Evolutionary conservation across 1,140 invertebrate species (phyloP).

Genomic region (Leptopilina clavipes): DNA sequence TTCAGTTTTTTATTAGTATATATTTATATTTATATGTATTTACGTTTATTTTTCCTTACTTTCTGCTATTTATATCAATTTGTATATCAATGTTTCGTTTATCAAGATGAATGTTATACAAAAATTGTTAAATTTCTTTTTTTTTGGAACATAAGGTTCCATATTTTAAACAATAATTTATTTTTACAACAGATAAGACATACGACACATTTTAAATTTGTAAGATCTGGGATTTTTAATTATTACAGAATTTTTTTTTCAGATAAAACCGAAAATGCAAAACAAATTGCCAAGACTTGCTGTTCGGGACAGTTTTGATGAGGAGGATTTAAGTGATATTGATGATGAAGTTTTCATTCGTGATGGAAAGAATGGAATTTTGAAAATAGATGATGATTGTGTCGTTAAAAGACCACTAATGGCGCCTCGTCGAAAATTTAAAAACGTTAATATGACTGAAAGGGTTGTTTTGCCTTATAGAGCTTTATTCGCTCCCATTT

Average conservation of each 20-base stretch:
- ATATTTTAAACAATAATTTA: too few species aligned
- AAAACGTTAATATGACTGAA: constrained; percentile 70
- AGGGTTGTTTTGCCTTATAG: constrained; percentile 75
- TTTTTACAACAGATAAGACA: too few species aligned
- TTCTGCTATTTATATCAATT: too few species aligned
- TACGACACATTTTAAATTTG: too few species aligned
- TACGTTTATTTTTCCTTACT: too few species aligned
- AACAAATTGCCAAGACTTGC: constrained; percentile 62
- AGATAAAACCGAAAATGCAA: constrained; percentile 43
- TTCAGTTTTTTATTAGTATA: too few species aligned
- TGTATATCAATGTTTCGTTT: too few species aligned
- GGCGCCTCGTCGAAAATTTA: constrained; percentile 80
- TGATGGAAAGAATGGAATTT: constrained; percentile 79
- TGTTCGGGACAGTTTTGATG: constrained; percentile 74
- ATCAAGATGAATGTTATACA: too few species aligned
- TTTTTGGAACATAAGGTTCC: too few species aligned
- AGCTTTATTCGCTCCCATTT: constrained; percentile 78
- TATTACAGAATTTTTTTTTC: constrained; percentile 18
- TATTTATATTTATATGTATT: neutral
- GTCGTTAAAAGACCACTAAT: constrained; percentile 85
- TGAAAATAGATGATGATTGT: constrained; percentile 81
- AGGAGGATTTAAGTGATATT: constrained; percentile 80
- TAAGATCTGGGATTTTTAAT: neutral
- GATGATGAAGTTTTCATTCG: constrained; percentile 87
- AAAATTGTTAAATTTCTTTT: too few species aligned